These are phyloP conservation scores for Coelopa frigida DNA, from an alignment of 1,140 invertebrate genomes.

Conservation along the genomic window DNA sequence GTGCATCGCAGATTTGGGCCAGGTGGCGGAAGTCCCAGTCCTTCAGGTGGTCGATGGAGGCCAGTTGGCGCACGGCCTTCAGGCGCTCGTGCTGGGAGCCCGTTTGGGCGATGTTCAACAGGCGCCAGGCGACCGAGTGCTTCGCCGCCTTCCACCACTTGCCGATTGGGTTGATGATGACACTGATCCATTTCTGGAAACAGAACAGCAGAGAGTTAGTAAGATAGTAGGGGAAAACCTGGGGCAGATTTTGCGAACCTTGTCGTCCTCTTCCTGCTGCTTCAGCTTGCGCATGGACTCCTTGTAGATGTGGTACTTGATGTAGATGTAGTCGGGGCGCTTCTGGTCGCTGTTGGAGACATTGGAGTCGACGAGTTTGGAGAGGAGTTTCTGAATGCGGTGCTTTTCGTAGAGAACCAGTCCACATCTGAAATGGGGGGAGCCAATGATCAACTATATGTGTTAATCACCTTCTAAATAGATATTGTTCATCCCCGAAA, in stretches of 20 bases:
- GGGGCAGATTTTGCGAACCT: too few relatives aligned
- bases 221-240: background rate
- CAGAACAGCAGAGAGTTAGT: background rate
- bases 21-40: conserved; percentile 57
- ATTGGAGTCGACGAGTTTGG: conserved; percentile 31
- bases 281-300: conserved; percentile 41
- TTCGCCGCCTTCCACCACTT: conserved; percentile 47
- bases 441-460: too few relatives aligned
- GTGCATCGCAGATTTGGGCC: conserved; percentile 57
- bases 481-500: too few relatives aligned
- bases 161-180: conserved; percentile 42
- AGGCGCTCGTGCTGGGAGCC: conserved; percentile 41
- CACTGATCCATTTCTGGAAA: conserved; percentile 36
- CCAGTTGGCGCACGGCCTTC: conserved; percentile 45
- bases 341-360: conserved; percentile 33
- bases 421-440: conserved; percentile 29
- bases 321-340: conserved; percentile 42
- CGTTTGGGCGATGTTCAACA: conserved; percentile 44
- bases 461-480: too few relatives aligned
- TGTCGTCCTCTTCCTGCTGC: conserved; percentile 38
- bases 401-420: conserved; percentile 33
- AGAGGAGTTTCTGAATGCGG: conserved; percentile 26
- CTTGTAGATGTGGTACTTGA: conserved; percentile 43
- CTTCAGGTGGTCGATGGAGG: conserved; percentile 42
- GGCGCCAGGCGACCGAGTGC: conserved; percentile 46